These are phyloP conservation scores for Podiceps cristatus DNA, from an alignment of 2,113 vertebrate species.

Conservation along the genomic window DNA sequence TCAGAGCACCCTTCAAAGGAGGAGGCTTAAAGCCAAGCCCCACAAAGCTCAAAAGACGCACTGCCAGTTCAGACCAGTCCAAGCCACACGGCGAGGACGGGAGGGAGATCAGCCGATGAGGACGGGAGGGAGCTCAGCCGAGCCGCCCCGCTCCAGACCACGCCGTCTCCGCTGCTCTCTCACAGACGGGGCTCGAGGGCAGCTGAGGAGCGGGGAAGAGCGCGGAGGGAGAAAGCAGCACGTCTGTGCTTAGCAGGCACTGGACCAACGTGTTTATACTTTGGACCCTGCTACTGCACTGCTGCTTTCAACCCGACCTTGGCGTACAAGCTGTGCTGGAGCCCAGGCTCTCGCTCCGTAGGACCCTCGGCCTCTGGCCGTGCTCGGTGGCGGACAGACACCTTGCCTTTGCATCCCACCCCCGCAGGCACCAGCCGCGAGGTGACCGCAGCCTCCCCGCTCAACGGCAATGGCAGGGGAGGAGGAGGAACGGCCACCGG, in stretches of 20 bases:
- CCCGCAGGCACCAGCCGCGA: rapidly evolving
- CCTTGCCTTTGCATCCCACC: background rate
- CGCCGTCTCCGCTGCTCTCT: background rate
- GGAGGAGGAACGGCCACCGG: background rate
- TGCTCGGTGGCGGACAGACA: background rate
- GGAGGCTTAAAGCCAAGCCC: background rate
- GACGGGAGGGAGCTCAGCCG: background rate
- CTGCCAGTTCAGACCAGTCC: background rate
- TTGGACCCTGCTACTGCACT: background rate
- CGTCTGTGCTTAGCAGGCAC: background rate
- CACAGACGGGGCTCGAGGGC: background rate
- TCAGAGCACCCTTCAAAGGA: background rate
- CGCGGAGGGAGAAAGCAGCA: background rate
- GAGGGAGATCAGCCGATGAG: background rate
- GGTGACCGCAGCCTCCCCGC: background rate
- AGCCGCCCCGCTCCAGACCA: background rate
- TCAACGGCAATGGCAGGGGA: rapidly evolving
- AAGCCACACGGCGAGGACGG: background rate
- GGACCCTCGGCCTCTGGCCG: rapidly evolving
- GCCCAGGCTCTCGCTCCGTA: rapidly evolving
- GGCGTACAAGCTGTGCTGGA: background rate
- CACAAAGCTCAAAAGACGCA: background rate
- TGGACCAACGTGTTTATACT: background rate
- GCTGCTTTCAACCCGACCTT: background rate
- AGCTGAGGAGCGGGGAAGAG: background rate